Evolutionary conservation across 2,888 invertebrate genomes (phyloP).

Genomic region (Ectropis crepuscularia): DNA sequence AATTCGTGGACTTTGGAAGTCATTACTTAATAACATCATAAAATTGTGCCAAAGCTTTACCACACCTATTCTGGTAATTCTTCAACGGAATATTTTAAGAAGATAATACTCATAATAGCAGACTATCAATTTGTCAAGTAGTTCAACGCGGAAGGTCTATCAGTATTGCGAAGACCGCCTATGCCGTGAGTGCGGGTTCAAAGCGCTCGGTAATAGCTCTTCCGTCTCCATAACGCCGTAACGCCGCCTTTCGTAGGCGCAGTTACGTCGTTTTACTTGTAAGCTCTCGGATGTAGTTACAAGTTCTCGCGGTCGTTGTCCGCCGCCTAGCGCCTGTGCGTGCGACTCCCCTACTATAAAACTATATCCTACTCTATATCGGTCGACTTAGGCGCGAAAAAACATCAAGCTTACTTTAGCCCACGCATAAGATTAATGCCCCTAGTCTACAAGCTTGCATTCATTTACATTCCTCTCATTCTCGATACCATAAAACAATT

Average conservation of each 20-base stretch:
- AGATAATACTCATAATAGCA: slow-evolving; percentile 9
- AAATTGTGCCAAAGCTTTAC: no score
- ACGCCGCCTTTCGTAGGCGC: slow-evolving; percentile 42
- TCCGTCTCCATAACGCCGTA: slow-evolving; percentile 54
- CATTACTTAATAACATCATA: no score
- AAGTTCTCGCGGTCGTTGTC: slow-evolving; percentile 84
- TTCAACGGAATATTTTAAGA: background rate
- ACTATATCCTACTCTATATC: slow-evolving; percentile 52
- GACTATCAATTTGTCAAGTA: slow-evolving; percentile 32
- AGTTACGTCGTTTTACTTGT: slow-evolving; percentile 65
- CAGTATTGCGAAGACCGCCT: slow-evolving; percentile 65
- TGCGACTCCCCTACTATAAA: slow-evolving; percentile 65
- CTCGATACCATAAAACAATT: slow-evolving; percentile 19
- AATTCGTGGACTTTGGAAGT: no score
- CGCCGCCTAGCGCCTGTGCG: slow-evolving; percentile 61
- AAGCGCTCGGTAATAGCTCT: slow-evolving; percentile 61
- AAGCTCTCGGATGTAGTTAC: slow-evolving; percentile 77
- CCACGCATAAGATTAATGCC: slow-evolving; percentile 2
- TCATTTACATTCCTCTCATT: slow-evolving; percentile 22
- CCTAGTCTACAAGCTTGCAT: slow-evolving; percentile 11
- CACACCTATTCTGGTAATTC: background rate
- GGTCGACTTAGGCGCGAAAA: slow-evolving; percentile 72
- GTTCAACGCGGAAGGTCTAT: slow-evolving; percentile 66
- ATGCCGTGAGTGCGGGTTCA: slow-evolving; percentile 69
- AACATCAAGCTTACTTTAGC: slow-evolving; percentile 35